Base-by-base conservation (phyloP, 2,888 invertebrate genomes). In the Andrena praecox region DNA sequence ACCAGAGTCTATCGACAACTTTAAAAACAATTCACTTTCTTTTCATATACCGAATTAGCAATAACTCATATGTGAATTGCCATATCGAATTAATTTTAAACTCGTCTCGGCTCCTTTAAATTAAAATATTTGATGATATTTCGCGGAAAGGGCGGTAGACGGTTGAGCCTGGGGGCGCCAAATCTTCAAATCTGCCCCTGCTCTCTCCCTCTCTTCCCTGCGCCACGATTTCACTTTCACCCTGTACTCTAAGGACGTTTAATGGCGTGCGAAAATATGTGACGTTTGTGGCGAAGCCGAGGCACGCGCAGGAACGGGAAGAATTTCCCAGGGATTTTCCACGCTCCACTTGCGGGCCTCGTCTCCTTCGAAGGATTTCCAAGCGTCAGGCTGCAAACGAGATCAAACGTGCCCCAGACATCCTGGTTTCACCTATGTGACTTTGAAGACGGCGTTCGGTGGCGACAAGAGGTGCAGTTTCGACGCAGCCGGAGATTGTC, bases 301-400 rank as follows among this genome's bases (percentile, higher is more conserved):
- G 7, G 27, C 27, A 59, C 69, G n/a, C 69, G 56, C 6, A 42
- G n/a, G 42, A 42, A 59, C 27, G 69, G 29, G 27, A 69, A 59
- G 56, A 56, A 69, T 52, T 16, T 42, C 52, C 0, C 2, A 10
- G 7, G 5, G 20, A 56, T 59, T 59, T 50, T 67, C 24, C 35
- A 0, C 50, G 29, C n/a, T 50, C 31, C 7, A 16, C 27, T 12
- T 1, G 2, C 52, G 7, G 8, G 12, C 31, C 31, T 31, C n/a
- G 31, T 16, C 31, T 60, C 60, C 8, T 60, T n/a, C 31, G 31
- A 60, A 3, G 27, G n/a, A 2, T 27, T 33, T 27, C 10, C 72
- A 27, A 64, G 12, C 16, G 6, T 29, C 48, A 20, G 20, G 16
- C 31, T 62, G 31, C 16, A 42, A 42, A 62, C 62, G 70, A 31